Percentiles rank a stretch among this genome's conserved stretches.
phyloP scores from a whole-genome alignment of 2,113 vertebrate genomes.

The Platysteira castanea region DNA sequence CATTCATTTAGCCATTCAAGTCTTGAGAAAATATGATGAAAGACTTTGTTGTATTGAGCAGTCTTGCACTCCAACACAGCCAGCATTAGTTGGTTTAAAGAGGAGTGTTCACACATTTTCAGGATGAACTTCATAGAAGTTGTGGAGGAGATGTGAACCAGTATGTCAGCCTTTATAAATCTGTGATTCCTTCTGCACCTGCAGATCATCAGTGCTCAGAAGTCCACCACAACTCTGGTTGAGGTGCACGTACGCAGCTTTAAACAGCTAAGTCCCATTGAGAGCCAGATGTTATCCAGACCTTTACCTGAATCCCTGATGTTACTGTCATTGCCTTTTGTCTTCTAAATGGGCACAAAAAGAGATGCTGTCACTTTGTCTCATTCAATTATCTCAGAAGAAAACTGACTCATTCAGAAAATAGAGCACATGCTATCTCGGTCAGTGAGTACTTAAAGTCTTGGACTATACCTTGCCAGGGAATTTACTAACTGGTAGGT shows the following conservation, averaged over 20 bases:
- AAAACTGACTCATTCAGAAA: neutral
- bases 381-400: neutral
- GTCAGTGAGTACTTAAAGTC: neutral
- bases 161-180: neutral
- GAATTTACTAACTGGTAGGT: neutral
- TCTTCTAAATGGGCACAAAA: neutral
- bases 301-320: neutral
- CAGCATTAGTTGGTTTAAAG: neutral
- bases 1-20: neutral
- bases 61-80: neutral
- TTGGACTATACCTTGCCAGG: neutral
- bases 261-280: neutral
- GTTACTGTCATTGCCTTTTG: neutral
- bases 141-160: neutral
- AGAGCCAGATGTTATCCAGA: neutral
- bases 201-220: neutral
- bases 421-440: fast-evolving
- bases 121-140: neutral
- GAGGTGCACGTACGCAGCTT: fast-evolving
- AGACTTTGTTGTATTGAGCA: neutral
- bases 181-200: neutral
- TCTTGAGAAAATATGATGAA: neutral
- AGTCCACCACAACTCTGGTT: neutral
- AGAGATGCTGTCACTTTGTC: neutral
- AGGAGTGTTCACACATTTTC: neutral